Base-by-base conservation (phyloP, 2,888 invertebrate species). In the Matsumyia berberina region DNA sequence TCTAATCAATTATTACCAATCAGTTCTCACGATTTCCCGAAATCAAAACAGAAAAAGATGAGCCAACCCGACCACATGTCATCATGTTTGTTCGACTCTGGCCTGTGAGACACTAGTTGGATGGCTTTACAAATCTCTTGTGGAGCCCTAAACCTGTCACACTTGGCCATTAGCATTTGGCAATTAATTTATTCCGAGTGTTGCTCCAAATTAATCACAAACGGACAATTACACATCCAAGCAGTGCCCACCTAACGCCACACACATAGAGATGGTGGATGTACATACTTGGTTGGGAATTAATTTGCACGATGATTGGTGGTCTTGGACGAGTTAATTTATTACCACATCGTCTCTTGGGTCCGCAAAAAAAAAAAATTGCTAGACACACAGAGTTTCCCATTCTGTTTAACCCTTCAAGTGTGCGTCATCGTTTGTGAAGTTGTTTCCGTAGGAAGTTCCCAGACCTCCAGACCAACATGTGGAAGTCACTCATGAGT, bases 371-470 rank as follows among this genome's bases (percentile, higher is more conserved):
- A 58, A 37, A 51, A 37, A 33, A 37, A 15, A 46, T n/a, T n/a
- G 15, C 31, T 24, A 15, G n/a, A 17, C 35, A 49, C 37, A 24
- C 46, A 12, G 49, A 64, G 39, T 35, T 76, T 76, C 66, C 66
- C 76, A 76, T 31, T 76, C 58, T 6, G 12, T 17, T 58, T 67
- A 76, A 49, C 66, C 76, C 76, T 67, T 76, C 46, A 8, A 29
- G 24, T 44, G 57, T 82, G 77, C 77, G 72, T 77, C 82, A 78
- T 82, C 77, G 17, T 76, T 24, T 17, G 53, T 62, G 51, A 35
- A 76, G 55, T 80, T 67, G 70, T 70, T 77, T 82, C 81, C 81
- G 81, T 82, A 82, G 81, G 81, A 82, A 82, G 81, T 82, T 82
- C 81, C 76, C 81, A 81, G 81, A 64, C 69, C 24, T 19, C 15